Percentiles rank a stretch among this genome's conserved stretches.
These are phyloP conservation scores for Pterocles orientalis DNA, from an alignment of 2,113 vertebrate genomes.

Conservation along the genomic window DNA sequence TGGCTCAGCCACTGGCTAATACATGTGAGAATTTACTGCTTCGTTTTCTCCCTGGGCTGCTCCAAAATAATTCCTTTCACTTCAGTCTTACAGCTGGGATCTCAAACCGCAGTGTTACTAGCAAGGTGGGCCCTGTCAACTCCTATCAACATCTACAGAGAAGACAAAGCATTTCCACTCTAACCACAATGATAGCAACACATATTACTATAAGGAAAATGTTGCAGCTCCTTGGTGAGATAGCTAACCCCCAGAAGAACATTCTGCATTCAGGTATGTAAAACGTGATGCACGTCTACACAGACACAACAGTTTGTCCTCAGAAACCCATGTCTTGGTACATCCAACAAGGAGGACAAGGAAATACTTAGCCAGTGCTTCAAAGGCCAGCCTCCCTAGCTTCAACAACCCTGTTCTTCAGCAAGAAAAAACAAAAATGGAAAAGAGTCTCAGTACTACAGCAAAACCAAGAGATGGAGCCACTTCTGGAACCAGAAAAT, in stretches of 20 bases:
- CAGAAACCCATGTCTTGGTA: neutral
- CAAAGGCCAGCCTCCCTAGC: neutral
- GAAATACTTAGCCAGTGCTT: neutral
- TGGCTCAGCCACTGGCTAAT: constrained; percentile 22
- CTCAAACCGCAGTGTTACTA: neutral
- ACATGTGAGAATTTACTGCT: neutral
- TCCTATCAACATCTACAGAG: neutral
- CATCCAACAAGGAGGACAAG: neutral
- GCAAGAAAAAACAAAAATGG: neutral
- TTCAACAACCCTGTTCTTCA: neutral
- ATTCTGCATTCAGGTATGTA: neutral
- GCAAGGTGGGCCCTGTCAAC: neutral
- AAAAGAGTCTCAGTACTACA: neutral
- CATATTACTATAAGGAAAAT: neutral
- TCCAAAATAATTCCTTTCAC: neutral
- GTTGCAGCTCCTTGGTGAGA: neutral
- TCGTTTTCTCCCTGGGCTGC: neutral
- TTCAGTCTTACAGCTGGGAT: neutral
- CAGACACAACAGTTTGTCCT: neutral
- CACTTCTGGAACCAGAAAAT: neutral
- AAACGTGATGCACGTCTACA: accelerated
- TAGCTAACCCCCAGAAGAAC: neutral
- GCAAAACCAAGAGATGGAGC: neutral
- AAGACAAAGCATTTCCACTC: neutral
- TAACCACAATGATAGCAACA: neutral